Evolutionary conservation across 2,113 vertebrate species (phyloP).

Genomic region (Emydura subglobosa): DNA sequence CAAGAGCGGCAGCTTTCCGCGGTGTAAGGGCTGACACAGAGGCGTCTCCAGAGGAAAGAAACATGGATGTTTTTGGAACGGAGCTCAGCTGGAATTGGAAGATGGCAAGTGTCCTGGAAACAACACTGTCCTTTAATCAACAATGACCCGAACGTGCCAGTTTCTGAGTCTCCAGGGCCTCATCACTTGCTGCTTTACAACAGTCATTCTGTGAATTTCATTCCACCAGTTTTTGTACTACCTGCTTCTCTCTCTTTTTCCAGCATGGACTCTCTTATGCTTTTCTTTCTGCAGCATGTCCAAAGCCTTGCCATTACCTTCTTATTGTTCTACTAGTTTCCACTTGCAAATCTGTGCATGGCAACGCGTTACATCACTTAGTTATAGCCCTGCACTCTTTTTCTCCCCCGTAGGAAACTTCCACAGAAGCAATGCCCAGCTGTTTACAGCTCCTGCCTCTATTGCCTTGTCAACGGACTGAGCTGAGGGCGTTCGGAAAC

Average conservation of each 20-base stretch:
- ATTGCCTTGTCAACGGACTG: not conserved
- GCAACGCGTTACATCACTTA: not conserved
- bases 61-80: not conserved
- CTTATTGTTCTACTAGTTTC: not conserved
- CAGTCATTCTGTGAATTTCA: not conserved
- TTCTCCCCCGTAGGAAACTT: not conserved
- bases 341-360: not conserved
- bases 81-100: conserved; percentile 10
- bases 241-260: not conserved
- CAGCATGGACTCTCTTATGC: not conserved
- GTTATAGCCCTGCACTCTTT: not conserved
- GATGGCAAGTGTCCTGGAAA: not conserved
- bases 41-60: conserved; percentile 5
- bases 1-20: not conserved
- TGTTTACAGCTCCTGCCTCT: not conserved
- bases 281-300: not conserved
- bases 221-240: not conserved
- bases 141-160: not conserved
- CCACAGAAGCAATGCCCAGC: not conserved
- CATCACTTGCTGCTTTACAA: not conserved
- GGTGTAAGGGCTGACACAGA: not conserved
- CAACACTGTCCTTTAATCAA: not conserved
- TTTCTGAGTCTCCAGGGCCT: not conserved
- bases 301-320: not conserved
- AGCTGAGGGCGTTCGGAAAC: not conserved